Evolutionary conservation across 2,888 invertebrate genomes (phyloP), one percentile per base, ranked within the genome.

Genomic region (Latrodectus hesperus): DNA sequence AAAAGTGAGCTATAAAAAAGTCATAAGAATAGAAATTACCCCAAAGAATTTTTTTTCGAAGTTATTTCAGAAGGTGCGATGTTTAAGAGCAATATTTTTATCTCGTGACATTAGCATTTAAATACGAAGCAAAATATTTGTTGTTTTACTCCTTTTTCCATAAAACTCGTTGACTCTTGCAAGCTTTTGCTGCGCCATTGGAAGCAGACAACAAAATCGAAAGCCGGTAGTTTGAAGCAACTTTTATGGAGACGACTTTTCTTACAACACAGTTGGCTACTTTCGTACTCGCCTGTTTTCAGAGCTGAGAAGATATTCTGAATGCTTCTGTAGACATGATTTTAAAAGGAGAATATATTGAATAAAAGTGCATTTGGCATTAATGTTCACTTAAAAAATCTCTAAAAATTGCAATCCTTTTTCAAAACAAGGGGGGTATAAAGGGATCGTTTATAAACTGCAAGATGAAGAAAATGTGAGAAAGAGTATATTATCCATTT

Each of bases 91-190:
- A 75, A 55, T 82, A 75, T 82, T 82, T 74, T 82, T 82, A 26
- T 53, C 60, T 17, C 12, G 60, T 38, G 17, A 74, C 82, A 82
- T 82, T 82, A 75, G 82, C 82, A 82, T 82, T 82, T 82, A 82
- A 82, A 82, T 82, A 82, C 75, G 82, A 74, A 70, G 74, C 75
- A 82, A 82, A 60, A 82, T 82, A 82, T 74, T 68, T 73, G 49
- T 49, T 68, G 75, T 75, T 75, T 82, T 70, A 82, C 82, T 75
- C 38, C 16, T 22, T 60, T 53, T 26, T 65, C 55, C 75, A 82
- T 82, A 82, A 82, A 82, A 70, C 60, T 65, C 82, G 26, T 22
- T 68, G 49, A 74, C 82, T 82, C 55, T 60, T 60, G 12, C n/a
- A 52, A 51, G 52, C 55, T 55, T 55, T 67, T 55, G 49, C 6